Conservation (phyloP, 2,797 vertebrate genomes). For the Hoplostethus atlanticus region DNA sequence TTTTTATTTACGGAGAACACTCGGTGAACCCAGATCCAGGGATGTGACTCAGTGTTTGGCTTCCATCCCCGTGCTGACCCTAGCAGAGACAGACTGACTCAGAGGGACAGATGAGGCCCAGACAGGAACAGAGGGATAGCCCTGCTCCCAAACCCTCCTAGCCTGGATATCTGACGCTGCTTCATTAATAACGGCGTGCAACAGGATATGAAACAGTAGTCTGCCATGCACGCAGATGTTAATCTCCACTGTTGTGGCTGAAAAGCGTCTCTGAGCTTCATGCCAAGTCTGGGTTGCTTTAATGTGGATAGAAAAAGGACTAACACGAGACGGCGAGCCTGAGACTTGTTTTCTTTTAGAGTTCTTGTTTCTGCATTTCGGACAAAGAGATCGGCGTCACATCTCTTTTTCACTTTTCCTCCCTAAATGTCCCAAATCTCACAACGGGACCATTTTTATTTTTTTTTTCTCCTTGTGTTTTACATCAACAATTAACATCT, state of each 20-base stretch:
- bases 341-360: not conserved
- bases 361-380: constrained; percentile 3
- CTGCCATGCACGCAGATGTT: constrained; percentile 46
- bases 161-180: not conserved
- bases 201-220: constrained; percentile 44
- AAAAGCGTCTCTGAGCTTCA: constrained; percentile 30
- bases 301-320: constrained; percentile 37
- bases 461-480: constrained; percentile 4
- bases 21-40: constrained; percentile 32
- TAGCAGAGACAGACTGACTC: not conserved
- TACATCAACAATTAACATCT: constrained; percentile 35
- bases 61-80: constrained; percentile 52
- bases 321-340: not conserved
- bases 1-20: constrained; percentile 54
- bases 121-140: not conserved
- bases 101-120: not conserved
- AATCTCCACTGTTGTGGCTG: constrained; percentile 32
- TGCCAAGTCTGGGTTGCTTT: constrained; percentile 22
- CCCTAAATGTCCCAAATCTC: constrained; percentile 12
- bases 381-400: constrained; percentile 5
- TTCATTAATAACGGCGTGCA: not conserved
- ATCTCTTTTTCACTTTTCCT: not conserved
- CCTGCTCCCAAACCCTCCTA: not conserved
- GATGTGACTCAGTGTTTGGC: constrained; percentile 47
- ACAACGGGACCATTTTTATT: not conserved